phyloP scores from a whole-genome alignment of 2,113 vertebrate species.

The Oncorhynchus gorbuscha region DNA sequence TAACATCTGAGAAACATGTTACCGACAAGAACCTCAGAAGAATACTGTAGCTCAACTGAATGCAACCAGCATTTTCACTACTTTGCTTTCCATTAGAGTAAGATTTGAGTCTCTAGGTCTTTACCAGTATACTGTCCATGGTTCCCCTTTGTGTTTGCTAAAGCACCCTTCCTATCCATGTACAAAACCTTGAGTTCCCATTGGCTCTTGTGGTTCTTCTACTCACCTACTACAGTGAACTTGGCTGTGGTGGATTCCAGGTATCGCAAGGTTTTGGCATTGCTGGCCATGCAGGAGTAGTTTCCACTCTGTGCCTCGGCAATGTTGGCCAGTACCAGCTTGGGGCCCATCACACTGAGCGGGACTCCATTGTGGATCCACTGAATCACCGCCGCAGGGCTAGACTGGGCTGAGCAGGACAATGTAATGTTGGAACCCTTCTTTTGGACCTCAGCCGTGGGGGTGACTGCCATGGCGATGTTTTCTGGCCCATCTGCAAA shows the following conservation, averaged over 20 bases:
- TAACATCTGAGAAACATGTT: not conserved
- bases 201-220: not conserved
- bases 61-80: not conserved
- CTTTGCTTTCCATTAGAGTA: not conserved
- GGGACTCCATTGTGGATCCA: slow-evolving; percentile 28
- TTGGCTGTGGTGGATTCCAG: not conserved
- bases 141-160: not conserved
- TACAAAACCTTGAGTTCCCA: not conserved
- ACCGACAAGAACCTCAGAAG: not conserved
- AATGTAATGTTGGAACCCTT: slow-evolving; percentile 56
- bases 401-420: slow-evolving; percentile 51
- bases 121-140: too few species aligned
- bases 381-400: slow-evolving; percentile 49
- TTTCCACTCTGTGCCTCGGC: not conserved
- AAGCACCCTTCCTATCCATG: not conserved
- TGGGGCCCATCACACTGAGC: not conserved
- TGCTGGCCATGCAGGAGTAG: slow-evolving; percentile 61
- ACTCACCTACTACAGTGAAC: slow-evolving; percentile 62
- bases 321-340: slow-evolving; percentile 30
- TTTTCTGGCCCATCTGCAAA: slow-evolving; percentile 69
- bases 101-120: not conserved
- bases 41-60: not conserved
- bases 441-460: fast-evolving
- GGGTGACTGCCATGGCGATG: not conserved
- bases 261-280: slow-evolving; percentile 51